Evolutionary conservation across 1,140 invertebrate genomes (phyloP).

Genomic region (Tetramorium parvispinum): DNA sequence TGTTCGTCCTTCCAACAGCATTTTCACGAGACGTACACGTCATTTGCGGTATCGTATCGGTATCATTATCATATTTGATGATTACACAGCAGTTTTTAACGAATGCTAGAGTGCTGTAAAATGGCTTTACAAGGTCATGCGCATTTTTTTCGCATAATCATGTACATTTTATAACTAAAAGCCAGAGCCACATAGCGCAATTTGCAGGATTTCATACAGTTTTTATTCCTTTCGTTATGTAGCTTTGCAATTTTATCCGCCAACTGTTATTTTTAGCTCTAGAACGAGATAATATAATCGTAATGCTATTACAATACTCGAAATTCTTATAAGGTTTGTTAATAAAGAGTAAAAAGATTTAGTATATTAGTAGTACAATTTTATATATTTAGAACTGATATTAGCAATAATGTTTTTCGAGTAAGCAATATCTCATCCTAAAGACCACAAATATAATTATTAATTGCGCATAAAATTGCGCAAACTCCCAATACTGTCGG

Average conservation of each 20-base stretch:
- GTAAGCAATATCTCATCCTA: neutral
- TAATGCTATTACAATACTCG: neutral
- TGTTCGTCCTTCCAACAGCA: slow-evolving; percentile 33
- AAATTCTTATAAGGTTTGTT: slow-evolving; percentile 5
- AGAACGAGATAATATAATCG: neutral
- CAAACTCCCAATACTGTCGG: neutral
- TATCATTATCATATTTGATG: slow-evolving; percentile 65
- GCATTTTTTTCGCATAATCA: slow-evolving; percentile 78
- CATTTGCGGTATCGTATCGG: slow-evolving; percentile 56
- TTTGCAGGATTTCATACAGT: slow-evolving; percentile 65
- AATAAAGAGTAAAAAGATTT: neutral
- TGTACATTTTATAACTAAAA: slow-evolving; percentile 60
- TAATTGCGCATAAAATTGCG: neutral
- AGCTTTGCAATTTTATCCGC: slow-evolving; percentile 34
- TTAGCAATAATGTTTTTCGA: neutral
- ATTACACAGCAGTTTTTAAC: slow-evolving; percentile 77
- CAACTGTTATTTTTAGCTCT: slow-evolving; percentile 23
- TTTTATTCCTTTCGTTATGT: slow-evolving; percentile 25
- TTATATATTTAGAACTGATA: slow-evolving; percentile 3
- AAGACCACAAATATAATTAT: neutral
- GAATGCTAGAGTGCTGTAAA: slow-evolving; percentile 86
- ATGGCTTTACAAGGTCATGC: slow-evolving; percentile 85
- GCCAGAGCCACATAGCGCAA: slow-evolving; percentile 74
- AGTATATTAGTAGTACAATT: neutral
- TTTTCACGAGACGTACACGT: slow-evolving; percentile 54